These are phyloP conservation scores for Galendromus occidentalis DNA, from an alignment of 1,140 invertebrate species.

Conservation along the genomic window DNA sequence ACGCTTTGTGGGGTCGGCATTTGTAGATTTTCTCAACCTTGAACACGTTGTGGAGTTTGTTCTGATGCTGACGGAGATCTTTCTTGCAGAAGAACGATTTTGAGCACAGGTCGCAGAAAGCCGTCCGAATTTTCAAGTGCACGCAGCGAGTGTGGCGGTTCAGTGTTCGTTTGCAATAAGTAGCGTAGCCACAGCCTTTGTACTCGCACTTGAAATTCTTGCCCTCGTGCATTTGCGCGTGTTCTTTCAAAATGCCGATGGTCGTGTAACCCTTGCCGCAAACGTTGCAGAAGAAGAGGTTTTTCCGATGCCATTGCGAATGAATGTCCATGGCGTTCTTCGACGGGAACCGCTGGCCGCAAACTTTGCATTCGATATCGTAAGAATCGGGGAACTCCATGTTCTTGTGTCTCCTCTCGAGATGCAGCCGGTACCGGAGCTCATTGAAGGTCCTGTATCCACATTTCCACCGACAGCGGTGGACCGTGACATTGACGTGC, in stretches of 20 bases:
- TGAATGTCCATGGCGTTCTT: slow-evolving; percentile 11
- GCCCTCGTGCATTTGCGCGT: slow-evolving; percentile 4
- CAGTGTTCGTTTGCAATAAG: slow-evolving; percentile 2
- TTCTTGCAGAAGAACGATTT: slow-evolving; percentile 11
- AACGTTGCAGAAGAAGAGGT: slow-evolving; percentile 4
- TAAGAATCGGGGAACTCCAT: slow-evolving; percentile 6
- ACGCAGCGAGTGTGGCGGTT: slow-evolving; percentile 1
- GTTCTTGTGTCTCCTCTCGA: background rate
- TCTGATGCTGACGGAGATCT: slow-evolving; percentile 5
- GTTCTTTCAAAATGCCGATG: slow-evolving; percentile 1
- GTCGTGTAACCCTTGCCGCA: slow-evolving; percentile 10
- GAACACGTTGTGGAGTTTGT: slow-evolving; percentile 4
- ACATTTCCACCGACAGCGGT: background rate
- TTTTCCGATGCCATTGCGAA: background rate
- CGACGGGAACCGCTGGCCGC: slow-evolving; percentile 4
- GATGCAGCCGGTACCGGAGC: background rate
- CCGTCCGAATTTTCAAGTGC: background rate
- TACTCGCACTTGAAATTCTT: slow-evolving; percentile 9
- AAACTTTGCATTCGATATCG: slow-evolving; percentile 7
- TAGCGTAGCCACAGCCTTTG: slow-evolving; percentile 4
- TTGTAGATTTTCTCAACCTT: slow-evolving; percentile 7
- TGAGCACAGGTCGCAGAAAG: background rate
- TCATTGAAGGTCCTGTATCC: slow-evolving; percentile 5
- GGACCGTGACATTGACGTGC: background rate
- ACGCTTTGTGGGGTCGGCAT: background rate